Conservation (phyloP, 2,888 invertebrate species). For the Oscheius sp. region DNA sequence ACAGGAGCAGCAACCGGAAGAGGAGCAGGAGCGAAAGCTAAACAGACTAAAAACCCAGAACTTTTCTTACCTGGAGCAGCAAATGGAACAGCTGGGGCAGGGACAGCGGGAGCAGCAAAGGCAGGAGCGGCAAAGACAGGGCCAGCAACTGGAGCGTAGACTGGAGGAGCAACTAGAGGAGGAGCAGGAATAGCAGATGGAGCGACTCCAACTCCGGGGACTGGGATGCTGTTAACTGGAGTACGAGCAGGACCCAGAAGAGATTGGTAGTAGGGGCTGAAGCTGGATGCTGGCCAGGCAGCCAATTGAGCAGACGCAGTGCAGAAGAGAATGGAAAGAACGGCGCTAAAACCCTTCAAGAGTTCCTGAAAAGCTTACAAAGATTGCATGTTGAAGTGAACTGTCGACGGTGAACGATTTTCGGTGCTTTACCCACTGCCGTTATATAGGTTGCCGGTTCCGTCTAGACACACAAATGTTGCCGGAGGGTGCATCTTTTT, state of each 20-base stretch:
- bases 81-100: background rate
- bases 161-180: conserved; percentile 10
- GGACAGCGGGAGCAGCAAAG: conserved; percentile 3
- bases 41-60: too few relatives aligned
- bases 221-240: background rate
- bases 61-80: conserved; percentile 5
- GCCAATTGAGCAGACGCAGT: conserved; percentile 8
- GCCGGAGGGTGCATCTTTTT: conserved; percentile 13
- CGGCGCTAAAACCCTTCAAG: conserved; percentile 15
- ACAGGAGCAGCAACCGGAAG: conserved; percentile 4
- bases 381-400: background rate
- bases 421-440: background rate
- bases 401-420: background rate
- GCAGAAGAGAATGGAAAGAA: conserved; percentile 17
- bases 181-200: conserved; percentile 11
- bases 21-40: background rate
- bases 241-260: conserved; percentile 11
- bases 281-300: conserved; percentile 17
- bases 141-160: conserved; percentile 20
- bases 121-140: conserved; percentile 21
- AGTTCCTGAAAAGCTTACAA: background rate
- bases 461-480: conserved; percentile 10
- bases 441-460: conserved; percentile 1
- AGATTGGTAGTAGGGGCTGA: conserved; percentile 13
- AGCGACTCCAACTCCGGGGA: background rate